Percentiles rank a stretch among this genome's conserved stretches.
Evolutionary conservation across 2,888 invertebrate genomes (phyloP).

Genomic region (Pyralis farinalis): DNA sequence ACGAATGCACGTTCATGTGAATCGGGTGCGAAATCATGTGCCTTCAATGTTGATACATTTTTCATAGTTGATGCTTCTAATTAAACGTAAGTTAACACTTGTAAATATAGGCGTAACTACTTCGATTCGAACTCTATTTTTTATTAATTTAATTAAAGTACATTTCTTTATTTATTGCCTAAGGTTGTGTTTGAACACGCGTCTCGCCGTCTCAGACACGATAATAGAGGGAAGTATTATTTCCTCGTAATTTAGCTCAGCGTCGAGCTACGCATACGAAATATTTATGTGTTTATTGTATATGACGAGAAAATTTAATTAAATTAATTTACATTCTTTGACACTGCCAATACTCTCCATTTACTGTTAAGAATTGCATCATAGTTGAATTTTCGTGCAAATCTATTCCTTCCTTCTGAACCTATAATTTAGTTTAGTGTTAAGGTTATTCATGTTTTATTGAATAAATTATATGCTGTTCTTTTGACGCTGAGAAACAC

Average conservation of each 20-base stretch:
- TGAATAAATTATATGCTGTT: background rate
- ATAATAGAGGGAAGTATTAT: background rate
- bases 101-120: constrained; percentile 72
- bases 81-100: constrained; percentile 68
- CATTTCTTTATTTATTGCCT: constrained; percentile 67
- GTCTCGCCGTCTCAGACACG: constrained; percentile 24
- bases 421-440: constrained; percentile 2
- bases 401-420: constrained; percentile 3
- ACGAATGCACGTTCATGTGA: constrained; percentile 56
- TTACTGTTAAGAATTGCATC: constrained; percentile 12
- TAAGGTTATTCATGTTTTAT: constrained; percentile 5
- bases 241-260: constrained; percentile 2
- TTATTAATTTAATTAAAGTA: constrained; percentile 68
- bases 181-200: constrained; percentile 40
- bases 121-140: constrained; percentile 70
- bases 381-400: background rate
- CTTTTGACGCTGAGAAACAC: constrained; percentile 4
- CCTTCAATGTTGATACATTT: constrained; percentile 78
- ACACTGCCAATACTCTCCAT: constrained; percentile 40
- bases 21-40: constrained; percentile 80
- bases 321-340: constrained; percentile 11
- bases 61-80: constrained; percentile 80
- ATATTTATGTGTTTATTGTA: background rate
- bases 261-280: background rate
- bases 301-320: background rate